Evolutionary conservation across 2,888 invertebrate genomes (phyloP).

Genomic region (Plebejus melissa): DNA sequence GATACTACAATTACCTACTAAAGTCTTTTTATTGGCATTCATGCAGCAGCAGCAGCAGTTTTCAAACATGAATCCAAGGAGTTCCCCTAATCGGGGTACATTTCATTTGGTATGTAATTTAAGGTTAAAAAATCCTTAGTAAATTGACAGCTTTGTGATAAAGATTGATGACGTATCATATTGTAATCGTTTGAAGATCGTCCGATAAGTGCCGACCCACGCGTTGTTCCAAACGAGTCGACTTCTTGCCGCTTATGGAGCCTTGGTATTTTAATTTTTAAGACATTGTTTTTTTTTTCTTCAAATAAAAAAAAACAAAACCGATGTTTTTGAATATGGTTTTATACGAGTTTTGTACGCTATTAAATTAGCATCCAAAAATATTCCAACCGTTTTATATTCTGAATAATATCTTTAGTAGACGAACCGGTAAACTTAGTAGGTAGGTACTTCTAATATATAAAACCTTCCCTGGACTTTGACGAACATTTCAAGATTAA

Average conservation of each 20-base stretch:
- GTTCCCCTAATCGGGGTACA: too few species aligned
- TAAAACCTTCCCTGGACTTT: too few species aligned
- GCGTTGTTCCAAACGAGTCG: conserved; percentile 1
- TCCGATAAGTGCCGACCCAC: conserved; percentile 11
- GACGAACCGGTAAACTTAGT: too few species aligned
- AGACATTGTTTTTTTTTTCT: not conserved
- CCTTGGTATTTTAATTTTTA: not conserved
- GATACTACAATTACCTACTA: too few species aligned
- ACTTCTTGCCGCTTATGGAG: conserved; percentile 15
- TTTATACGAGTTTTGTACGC: not conserved
- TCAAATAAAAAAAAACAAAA: conserved; percentile 13
- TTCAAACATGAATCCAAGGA: too few species aligned
- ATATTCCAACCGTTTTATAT: not conserved
- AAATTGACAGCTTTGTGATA: conserved; percentile 4
- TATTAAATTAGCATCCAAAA: not conserved
- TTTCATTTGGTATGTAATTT: too few species aligned
- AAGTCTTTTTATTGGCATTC: too few species aligned
- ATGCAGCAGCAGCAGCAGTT: too few species aligned
- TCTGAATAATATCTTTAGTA: too few species aligned
- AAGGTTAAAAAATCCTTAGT: not conserved
- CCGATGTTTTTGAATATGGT: not conserved
- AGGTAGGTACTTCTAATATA: too few species aligned
- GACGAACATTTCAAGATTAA: too few species aligned
- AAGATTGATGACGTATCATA: not conserved
- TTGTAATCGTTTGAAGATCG: conserved; percentile 8